Conservation (phyloP, 2,888 invertebrate species). For the Nomada hirtipes region DNA sequence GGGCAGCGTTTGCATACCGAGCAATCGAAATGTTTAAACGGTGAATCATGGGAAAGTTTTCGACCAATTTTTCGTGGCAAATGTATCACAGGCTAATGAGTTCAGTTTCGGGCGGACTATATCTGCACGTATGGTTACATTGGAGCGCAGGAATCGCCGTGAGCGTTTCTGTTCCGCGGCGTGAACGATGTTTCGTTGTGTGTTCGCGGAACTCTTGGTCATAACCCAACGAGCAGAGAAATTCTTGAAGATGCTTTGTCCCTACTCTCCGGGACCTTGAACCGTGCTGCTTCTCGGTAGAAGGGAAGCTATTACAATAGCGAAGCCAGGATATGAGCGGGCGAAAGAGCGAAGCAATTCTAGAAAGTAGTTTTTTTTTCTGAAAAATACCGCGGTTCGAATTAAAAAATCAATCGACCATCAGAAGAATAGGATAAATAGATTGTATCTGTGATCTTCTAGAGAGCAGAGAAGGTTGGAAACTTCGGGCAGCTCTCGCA, state of each 20-base stretch:
- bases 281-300: conserved; percentile 35
- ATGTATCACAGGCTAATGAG: not conserved
- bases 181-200: conserved; percentile 16
- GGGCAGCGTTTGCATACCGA: too few species aligned
- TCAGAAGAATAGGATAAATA: not conserved
- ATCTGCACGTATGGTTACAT: not conserved
- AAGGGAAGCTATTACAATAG: not conserved
- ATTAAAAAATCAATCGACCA: too few species aligned
- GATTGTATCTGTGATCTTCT: not conserved
- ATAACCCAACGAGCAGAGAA: conserved; percentile 23
- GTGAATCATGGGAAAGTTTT: too few species aligned
- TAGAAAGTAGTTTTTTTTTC: not conserved
- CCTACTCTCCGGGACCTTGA: conserved; percentile 34
- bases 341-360: not conserved
- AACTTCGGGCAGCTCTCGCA: not conserved
- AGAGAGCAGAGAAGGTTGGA: not conserved
- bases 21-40: too few species aligned
- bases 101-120: not conserved
- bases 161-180: not conserved
- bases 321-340: too few species aligned
- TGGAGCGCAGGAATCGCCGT: not conserved
- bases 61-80: not conserved
- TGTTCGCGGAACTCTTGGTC: conserved; percentile 21
- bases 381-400: too few species aligned
- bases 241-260: conserved; percentile 21